phyloP scores from a whole-genome alignment of 2,113 vertebrate genomes.

The Ivindomyrus marchei region DNA sequence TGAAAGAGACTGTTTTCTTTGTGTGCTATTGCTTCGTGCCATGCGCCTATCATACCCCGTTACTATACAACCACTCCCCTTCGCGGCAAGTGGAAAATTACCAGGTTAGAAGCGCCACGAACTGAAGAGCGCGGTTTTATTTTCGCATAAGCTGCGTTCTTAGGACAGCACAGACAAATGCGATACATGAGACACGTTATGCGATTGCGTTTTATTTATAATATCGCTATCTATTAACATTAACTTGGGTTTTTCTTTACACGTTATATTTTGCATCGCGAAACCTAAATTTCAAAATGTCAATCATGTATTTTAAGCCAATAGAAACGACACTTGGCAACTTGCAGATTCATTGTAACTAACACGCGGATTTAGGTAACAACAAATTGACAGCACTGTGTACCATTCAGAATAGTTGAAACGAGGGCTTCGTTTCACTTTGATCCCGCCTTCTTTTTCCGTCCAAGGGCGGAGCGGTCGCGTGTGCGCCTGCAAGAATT shows the following conservation, averaged over 20 bases:
- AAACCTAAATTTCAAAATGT: background rate
- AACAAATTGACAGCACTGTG: conserved; percentile 5
- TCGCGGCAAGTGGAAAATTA: conserved; percentile 76
- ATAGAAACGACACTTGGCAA: conserved; percentile 22
- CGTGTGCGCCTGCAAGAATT: conserved; percentile 59
- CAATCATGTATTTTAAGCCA: conserved; percentile 14
- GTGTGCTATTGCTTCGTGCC: conserved; percentile 41
- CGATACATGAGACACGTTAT: background rate
- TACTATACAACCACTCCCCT: conserved; percentile 64
- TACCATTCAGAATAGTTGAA: conserved; percentile 5
- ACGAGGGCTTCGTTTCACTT: conserved; percentile 52
- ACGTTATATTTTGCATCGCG: background rate
- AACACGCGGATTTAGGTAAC: background rate
- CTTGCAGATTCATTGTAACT: conserved; percentile 16
- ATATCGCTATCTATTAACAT: background rate
- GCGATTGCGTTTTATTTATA: background rate
- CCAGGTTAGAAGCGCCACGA: conserved; percentile 66
- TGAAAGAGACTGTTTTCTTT: background rate
- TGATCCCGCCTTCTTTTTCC: conserved; percentile 65
- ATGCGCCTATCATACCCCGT: conserved; percentile 47
- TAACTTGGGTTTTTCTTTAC: background rate
- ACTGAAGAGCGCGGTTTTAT: conserved; percentile 39
- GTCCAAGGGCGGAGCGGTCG: conserved; percentile 55
- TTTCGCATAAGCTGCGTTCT: conserved; percentile 15
- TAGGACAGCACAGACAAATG: background rate